Evolutionary conservation across 2,888 invertebrate species (phyloP).

Genomic region (Papilio gigon): DNA sequence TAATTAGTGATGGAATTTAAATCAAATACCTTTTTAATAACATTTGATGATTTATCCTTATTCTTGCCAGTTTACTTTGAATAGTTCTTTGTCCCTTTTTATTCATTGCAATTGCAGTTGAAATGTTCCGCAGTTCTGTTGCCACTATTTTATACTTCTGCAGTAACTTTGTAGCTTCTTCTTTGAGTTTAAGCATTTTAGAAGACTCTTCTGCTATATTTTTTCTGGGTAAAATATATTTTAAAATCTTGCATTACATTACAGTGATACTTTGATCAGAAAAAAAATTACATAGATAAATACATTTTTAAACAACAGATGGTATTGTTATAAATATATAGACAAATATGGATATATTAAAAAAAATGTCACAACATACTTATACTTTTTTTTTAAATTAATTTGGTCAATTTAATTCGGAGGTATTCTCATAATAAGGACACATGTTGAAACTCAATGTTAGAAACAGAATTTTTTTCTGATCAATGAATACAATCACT

Average conservation of each 20-base stretch:
- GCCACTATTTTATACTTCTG: slow-evolving; percentile 75
- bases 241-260: slow-evolving; percentile 19
- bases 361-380: too few species aligned
- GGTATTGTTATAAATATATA: neutral
- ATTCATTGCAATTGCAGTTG: slow-evolving; percentile 72
- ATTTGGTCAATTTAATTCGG: too few species aligned
- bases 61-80: slow-evolving; percentile 66
- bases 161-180: slow-evolving; percentile 67
- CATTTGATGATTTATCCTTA: slow-evolving; percentile 71
- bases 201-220: slow-evolving; percentile 75
- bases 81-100: slow-evolving; percentile 70
- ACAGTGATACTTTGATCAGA: neutral
- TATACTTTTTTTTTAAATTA: too few species aligned
- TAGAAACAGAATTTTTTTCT: neutral
- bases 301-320: neutral
- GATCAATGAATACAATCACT: neutral
- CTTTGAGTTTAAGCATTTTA: slow-evolving; percentile 71
- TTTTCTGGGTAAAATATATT: slow-evolving; percentile 59
- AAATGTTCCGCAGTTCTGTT: slow-evolving; percentile 70
- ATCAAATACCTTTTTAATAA: slow-evolving; percentile 71
- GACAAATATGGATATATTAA: too few species aligned
- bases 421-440: too few species aligned
- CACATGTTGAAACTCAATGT: neutral
- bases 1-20: neutral
- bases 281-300: neutral